phyloP scores from a whole-genome alignment of 2,113 vertebrate genomes.

The Heterotis niloticus region DNA sequence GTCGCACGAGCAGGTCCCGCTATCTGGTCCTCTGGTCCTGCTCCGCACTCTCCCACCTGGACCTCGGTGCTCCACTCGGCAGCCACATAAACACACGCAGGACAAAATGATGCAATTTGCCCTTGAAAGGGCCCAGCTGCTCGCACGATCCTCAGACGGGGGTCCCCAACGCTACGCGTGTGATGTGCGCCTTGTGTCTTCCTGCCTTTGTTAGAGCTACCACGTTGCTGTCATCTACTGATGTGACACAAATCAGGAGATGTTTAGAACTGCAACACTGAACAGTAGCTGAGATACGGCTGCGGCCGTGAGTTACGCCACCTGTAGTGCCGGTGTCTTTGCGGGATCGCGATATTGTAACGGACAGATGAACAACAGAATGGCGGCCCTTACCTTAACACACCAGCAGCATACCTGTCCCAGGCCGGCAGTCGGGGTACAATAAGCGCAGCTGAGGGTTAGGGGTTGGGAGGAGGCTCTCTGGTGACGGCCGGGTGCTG shows the following conservation, averaged over 20 bases:
- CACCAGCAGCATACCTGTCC: constrained; percentile 94
- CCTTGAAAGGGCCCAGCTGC: background rate
- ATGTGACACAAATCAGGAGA: too few species aligned
- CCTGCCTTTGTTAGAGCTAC: background rate
- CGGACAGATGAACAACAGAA: background rate
- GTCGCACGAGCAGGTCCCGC: constrained; percentile 35
- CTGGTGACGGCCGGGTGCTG: constrained; percentile 55
- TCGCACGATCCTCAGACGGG: background rate
- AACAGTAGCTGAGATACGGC: background rate
- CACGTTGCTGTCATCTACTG: background rate
- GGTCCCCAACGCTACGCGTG: background rate
- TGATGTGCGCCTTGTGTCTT: background rate
- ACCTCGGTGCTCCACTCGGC: background rate
- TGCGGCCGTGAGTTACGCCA: too few species aligned
- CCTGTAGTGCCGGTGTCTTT: too few species aligned
- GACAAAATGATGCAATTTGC: background rate
- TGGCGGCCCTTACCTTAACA: constrained; percentile 84
- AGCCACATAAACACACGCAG: background rate
- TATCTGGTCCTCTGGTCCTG: background rate
- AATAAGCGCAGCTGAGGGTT: constrained; percentile 61
- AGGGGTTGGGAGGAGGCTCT: constrained; percentile 55
- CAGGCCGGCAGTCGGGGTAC: constrained; percentile 77
- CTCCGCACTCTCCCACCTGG: background rate
- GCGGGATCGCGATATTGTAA: too few species aligned
- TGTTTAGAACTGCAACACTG: background rate